Evolutionary conservation across 1,140 invertebrate species (phyloP), one percentile per base, ranked within the genome.

Genomic region (Heterodera carotae): DNA sequence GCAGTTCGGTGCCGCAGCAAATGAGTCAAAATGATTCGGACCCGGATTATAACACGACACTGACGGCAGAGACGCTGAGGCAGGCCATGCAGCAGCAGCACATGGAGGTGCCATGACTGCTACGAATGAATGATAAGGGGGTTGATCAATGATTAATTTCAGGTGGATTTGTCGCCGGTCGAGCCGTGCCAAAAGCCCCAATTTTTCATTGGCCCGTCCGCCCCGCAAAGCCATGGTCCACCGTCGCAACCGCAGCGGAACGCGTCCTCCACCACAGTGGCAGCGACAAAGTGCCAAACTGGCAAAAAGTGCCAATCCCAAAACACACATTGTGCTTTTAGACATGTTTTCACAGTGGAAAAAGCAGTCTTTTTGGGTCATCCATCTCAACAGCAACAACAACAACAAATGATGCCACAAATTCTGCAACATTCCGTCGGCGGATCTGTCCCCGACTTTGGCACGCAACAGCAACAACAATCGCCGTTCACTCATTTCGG

Each of bases 21-120:
- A 76, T 67, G 76, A 84, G 56, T 36, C 73, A 25, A 34, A 79
- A 81, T 18, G 69, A 82, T 36, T 88, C 82, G 22, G 85, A 86
- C 76, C 86, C 85, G 18, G 86, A 86, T 59, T 86, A 86, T 69
- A 86, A 86, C 70, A 69, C 85, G 6, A 86, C 85, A 10, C 79
- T 86, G 12, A 86, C 85, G 27, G 83, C 83, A 10, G 86, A 86
- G 36, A 85, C 56, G 39, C 27, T 74, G 27, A 74, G 64, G 31
- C 53, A 73, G 39, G 56, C 59, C 33, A 64, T 59, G 22, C 34
- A 36, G 59, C 56, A 71, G 53, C 68, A 64, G 36, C 72, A 74
- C 29, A 74, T 62, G 72, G 72, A 74, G 43, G 56, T 62, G 6
- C 10, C 3, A 34, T 39, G 18, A 22, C 18, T 18, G 18, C 43